phyloP scores from a whole-genome alignment of 2,888 invertebrate genomes.

The Pristionchus mayeri region DNA sequence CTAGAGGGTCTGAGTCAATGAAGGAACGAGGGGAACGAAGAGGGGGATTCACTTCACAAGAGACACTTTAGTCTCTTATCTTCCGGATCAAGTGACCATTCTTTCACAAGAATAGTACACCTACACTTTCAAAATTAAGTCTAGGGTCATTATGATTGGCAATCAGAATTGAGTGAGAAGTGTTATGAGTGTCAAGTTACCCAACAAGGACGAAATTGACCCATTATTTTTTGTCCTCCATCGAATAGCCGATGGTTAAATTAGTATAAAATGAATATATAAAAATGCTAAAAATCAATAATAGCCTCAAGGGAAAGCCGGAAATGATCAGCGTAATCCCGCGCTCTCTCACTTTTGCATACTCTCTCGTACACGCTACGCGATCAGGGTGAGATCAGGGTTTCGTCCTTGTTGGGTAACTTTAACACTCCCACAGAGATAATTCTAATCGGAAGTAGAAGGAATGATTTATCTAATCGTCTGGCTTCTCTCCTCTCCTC shows the following conservation, averaged over 20 bases:
- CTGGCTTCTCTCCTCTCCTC: not conserved
- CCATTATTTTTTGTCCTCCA: too few relatives aligned
- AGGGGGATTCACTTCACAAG: not conserved
- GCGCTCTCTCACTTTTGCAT: too few relatives aligned
- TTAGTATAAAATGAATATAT: too few relatives aligned
- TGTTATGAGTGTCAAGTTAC: not conserved
- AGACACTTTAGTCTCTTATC: slow-evolving; percentile 21
- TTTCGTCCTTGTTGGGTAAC: too few relatives aligned
- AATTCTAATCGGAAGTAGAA: not conserved
- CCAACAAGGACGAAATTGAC: too few relatives aligned
- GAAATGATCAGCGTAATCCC: too few relatives aligned
- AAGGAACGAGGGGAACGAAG: not conserved
- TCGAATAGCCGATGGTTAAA: too few relatives aligned
- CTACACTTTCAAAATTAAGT: not conserved
- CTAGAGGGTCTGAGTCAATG: not conserved
- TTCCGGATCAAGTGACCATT: not conserved
- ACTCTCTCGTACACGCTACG: too few relatives aligned
- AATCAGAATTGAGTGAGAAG: not conserved
- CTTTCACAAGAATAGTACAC: not conserved
- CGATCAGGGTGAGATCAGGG: too few relatives aligned
- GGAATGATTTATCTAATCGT: not conserved
- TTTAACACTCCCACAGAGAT: too few relatives aligned
- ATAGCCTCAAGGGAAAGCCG: too few relatives aligned
- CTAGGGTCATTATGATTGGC: not conserved
- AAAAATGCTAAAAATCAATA: too few relatives aligned